Base-by-base conservation (phyloP, 1,140 invertebrate species). In the Brachionus angularis region DNA sequence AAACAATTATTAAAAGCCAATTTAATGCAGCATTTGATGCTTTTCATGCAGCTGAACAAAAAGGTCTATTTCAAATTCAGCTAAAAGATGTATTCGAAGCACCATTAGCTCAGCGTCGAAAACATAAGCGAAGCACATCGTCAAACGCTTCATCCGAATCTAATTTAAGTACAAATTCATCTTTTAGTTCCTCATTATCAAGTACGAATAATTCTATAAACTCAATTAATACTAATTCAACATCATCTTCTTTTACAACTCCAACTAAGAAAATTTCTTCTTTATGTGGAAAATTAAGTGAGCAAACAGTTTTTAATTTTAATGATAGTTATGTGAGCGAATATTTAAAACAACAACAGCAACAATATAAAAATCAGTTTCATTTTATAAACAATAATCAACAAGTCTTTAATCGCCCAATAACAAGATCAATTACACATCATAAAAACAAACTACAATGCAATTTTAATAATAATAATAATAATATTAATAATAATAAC, bases 71-170 rank as follows among this genome's bases (percentile, higher is more conserved):
- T n/a, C 85, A 87, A 76, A 85, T 83, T 70, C 33, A 58, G 10
- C 31, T 67, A 0, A 79, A 80, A 25, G 70, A 36, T 36, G 87
- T 88, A 69, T 81, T 83, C 25, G 87, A 85, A 64, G 88, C 88
- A 0, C 87, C 87, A 72, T 78, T 90, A 18, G 88, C 88, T 34
- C 87, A 88, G 77, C 80, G 88, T 27, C 79, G 88, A 7, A 85
- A 87, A 75, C 77, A 85, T 70, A 88, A 88, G 34, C 23, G 64
- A 2, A 36, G 31, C 1, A 70, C 64, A 14, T 49, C 44, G 8
- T 70, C 64, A 14, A 67, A 67, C 10, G 62, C 62, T 5, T 47
- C 42, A 5, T 67, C 62, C 27, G 62, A 67, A 23, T 67, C 62
- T 1, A 21, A 29, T 3, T 47, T 33, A 3, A 67, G 39, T 16